A percentile compares a stretch with the other conserved stretches of the same genome.
These are phyloP conservation scores for Taurulus bubalis DNA, from an alignment of 2,113 vertebrate species.

Conservation along the genomic window DNA sequence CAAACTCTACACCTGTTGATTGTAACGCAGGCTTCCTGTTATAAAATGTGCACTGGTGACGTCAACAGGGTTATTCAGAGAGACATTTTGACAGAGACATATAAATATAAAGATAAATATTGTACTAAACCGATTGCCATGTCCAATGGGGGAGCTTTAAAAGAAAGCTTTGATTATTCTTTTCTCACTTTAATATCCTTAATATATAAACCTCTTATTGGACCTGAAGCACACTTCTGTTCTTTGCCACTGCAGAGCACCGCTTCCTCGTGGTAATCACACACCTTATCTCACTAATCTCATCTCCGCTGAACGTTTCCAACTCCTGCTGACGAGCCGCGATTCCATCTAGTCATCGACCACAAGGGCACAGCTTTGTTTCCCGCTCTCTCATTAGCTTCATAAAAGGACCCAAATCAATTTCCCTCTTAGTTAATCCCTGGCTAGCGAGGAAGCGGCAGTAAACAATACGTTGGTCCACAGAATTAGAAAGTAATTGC, in stretches of 20 bases:
- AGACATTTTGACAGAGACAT: neutral
- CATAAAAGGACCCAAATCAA: slow-evolving; percentile 10
- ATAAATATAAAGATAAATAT: no score
- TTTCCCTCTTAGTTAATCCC: neutral
- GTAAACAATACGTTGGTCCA: neutral
- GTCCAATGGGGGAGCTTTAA: neutral
- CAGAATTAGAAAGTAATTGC: neutral
- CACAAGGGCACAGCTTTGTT: neutral
- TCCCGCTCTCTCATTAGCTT: slow-evolving; percentile 23
- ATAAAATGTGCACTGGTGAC: neutral
- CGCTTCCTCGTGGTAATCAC: slow-evolving; percentile 3
- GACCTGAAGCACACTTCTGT: neutral
- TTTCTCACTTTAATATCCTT: neutral
- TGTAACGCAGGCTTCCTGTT: neutral
- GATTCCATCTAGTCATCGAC: slow-evolving; percentile 42
- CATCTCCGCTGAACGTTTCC: neutral
- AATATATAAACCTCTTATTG: neutral
- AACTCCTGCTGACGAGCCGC: slow-evolving; percentile 33
- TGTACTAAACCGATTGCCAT: neutral
- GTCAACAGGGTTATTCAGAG: neutral
- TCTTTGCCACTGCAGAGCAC: neutral
- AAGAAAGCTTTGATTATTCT: neutral
- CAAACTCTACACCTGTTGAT: neutral
- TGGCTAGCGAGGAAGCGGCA: slow-evolving; percentile 9
- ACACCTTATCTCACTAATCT: neutral